phyloP scores from a whole-genome alignment of 2,113 vertebrate genomes.

The Centropus bengalensis region DNA sequence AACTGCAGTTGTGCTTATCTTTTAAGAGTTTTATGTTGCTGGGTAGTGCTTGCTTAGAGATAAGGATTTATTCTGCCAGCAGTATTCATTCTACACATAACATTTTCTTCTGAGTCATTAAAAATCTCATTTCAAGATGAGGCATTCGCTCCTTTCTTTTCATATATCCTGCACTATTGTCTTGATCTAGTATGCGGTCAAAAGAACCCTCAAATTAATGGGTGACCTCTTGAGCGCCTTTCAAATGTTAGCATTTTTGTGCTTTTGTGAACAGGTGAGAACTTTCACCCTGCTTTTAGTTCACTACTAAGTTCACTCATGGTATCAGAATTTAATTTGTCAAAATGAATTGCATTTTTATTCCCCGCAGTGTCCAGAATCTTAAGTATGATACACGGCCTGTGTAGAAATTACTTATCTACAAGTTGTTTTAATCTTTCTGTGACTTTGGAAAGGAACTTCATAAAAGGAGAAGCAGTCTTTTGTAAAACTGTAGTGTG shows the following conservation, averaged over 20 bases:
- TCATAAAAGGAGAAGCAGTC: not conserved
- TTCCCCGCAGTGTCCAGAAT: not conserved
- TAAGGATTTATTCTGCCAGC: not conserved
- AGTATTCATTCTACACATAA: not conserved
- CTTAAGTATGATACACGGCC: not conserved
- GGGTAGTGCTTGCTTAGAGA: not conserved
- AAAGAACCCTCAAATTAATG: not conserved
- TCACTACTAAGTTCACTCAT: not conserved
- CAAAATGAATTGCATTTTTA: not conserved
- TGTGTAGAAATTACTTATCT: not conserved
- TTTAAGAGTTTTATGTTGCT: not conserved
- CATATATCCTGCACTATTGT: not conserved
- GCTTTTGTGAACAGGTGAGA: not conserved
- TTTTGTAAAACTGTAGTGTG: not conserved
- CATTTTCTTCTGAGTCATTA: not conserved
- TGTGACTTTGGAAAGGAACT: not conserved
- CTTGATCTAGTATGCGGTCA: not conserved
- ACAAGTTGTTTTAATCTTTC: not conserved
- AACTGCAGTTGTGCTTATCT: slow-evolving; percentile 28
- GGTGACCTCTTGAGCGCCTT: not conserved
- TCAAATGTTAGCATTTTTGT: not conserved
- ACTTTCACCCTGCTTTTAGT: not conserved
- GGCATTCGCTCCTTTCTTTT: not conserved
- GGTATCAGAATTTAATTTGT: not conserved
- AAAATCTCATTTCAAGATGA: not conserved